A percentile compares a stretch with the other conserved stretches of the same genome.
phyloP scores from a whole-genome alignment of 2,888 invertebrate genomes.

The Lepetodrilus schrolli region DNA sequence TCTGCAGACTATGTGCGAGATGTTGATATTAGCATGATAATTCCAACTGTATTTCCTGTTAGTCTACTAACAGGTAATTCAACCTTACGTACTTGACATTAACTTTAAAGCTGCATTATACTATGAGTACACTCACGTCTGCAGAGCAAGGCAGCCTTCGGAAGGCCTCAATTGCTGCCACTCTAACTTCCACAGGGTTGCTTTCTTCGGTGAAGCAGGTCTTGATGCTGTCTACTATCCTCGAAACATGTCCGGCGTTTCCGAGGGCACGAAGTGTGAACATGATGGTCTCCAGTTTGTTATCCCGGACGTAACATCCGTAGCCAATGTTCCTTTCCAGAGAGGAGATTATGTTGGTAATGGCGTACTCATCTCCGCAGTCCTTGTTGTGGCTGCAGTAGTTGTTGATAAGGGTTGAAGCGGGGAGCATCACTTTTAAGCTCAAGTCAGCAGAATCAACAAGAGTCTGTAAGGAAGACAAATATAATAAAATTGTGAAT shows the following conservation, averaged over 20 bases:
- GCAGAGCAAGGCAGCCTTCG: constrained; percentile 82
- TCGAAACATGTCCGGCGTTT: constrained; percentile 84
- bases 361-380: constrained; percentile 71
- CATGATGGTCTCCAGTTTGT: constrained; percentile 52
- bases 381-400: constrained; percentile 78
- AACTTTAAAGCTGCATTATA: too few relatives aligned
- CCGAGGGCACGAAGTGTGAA: constrained; percentile 86
- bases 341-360: constrained; percentile 66
- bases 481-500: too few relatives aligned
- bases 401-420: constrained; percentile 83
- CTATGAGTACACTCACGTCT: constrained; percentile 59
- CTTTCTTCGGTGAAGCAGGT: constrained; percentile 76
- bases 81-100: too few relatives aligned
- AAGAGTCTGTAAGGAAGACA: constrained; percentile 61
- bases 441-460: constrained; percentile 72
- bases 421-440: constrained; percentile 81
- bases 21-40: too few relatives aligned
- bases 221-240: constrained; percentile 51
- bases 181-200: constrained; percentile 82
- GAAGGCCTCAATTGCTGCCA: constrained; percentile 88
- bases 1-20: too few relatives aligned
- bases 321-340: constrained; percentile 59
- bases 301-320: constrained; percentile 49
- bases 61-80: too few relatives aligned
- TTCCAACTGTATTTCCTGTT: too few relatives aligned